Conservation (phyloP, 1,140 invertebrate genomes). For the Ruditapes philippinarum region DNA sequence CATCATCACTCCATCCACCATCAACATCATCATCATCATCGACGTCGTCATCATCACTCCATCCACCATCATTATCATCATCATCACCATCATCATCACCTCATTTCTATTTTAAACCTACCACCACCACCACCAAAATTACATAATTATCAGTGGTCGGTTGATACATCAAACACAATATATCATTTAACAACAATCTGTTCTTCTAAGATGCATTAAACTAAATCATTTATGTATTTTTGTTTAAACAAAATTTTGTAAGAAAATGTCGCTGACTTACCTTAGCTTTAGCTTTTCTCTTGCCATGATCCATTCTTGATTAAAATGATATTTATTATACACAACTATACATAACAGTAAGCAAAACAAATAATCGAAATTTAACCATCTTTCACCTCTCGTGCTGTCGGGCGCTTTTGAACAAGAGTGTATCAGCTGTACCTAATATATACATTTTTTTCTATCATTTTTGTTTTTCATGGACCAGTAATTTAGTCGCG, state of each 20-base stretch:
- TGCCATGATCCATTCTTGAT: not conserved
- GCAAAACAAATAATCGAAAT: too few species aligned
- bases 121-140: too few species aligned
- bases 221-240: too few species aligned
- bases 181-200: too few species aligned
- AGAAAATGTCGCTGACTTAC: too few species aligned
- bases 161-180: too few species aligned
- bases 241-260: too few species aligned
- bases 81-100: constrained; percentile 1
- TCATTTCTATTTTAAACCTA: too few species aligned
- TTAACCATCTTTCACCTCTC: too few species aligned
- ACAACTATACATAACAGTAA: too few species aligned
- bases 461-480: constrained; percentile 32
- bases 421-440: not conserved
- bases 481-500: constrained; percentile 21
- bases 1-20: not conserved
- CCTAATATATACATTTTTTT: constrained; percentile 16
- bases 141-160: too few species aligned
- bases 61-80: not conserved
- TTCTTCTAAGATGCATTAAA: too few species aligned
- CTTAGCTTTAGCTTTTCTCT: not conserved
- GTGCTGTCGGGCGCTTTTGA: not conserved
- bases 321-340: not conserved
- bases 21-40: not conserved
- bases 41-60: not conserved